Evolutionary conservation across 2,888 invertebrate genomes (phyloP).

Genomic region (Aleiodes alternator): DNA sequence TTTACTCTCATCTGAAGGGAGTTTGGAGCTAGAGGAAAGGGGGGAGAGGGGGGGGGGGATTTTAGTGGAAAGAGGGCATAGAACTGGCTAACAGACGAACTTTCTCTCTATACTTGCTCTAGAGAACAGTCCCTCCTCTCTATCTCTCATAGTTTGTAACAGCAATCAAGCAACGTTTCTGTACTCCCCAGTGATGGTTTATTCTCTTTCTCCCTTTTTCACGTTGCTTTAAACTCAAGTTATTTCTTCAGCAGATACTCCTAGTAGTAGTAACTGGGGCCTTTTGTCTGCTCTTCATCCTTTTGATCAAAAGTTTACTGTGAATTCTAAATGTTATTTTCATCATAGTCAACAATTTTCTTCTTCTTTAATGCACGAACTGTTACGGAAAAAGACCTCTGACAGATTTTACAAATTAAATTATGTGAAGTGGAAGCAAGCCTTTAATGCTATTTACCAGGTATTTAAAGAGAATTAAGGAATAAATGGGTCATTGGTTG

Average conservation of each 20-base stretch:
- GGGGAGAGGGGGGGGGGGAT: background rate
- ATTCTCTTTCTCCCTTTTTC: slow-evolving; percentile 20
- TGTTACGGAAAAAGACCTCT: too few species aligned
- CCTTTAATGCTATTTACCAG: too few species aligned
- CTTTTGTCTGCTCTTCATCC: slow-evolving; percentile 22
- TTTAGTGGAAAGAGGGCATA: background rate
- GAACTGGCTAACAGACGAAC: slow-evolving; percentile 38
- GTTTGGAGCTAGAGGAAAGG: too few species aligned
- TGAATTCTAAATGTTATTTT: slow-evolving; percentile 6
- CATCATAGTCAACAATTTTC: background rate
- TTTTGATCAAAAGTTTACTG: slow-evolving; percentile 27
- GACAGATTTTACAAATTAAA: too few species aligned
- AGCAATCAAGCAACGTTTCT: slow-evolving; percentile 41
- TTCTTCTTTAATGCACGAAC: too few species aligned
- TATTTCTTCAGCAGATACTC: slow-evolving; percentile 23
- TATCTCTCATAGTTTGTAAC: slow-evolving; percentile 36
- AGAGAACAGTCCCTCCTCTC: slow-evolving; percentile 10
- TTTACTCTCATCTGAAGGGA: slow-evolving; percentile 6
- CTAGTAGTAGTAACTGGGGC: background rate
- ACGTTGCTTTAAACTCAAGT: slow-evolving; percentile 25
- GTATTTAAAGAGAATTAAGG: too few species aligned
- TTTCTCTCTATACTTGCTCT: slow-evolving; percentile 26
- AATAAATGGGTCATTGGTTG: too few species aligned
- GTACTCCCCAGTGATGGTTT: slow-evolving; percentile 14
- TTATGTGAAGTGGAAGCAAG: too few species aligned